Percentiles rank a stretch among this genome's conserved stretches.
Conservation (phyloP, 2,888 invertebrate species). For the Branchipolynoe longqiensis region DNA sequence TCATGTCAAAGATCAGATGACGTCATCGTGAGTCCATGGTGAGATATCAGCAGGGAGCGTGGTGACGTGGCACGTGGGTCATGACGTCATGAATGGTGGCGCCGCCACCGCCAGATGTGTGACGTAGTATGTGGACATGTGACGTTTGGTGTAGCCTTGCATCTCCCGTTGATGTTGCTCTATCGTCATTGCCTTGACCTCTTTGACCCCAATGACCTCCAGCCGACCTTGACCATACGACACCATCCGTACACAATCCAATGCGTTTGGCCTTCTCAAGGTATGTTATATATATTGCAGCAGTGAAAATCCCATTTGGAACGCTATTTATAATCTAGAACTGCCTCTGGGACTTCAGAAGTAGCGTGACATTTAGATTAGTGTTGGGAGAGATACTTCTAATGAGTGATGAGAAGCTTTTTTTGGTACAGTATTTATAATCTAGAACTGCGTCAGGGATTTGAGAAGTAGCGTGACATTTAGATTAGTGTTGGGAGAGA, state of each 20-base stretch:
- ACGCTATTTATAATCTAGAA: no score
- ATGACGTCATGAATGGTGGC: conserved; percentile 9
- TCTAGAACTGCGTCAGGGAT: no score
- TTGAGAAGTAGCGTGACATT: no score
- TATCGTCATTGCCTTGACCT: conserved; percentile 48
- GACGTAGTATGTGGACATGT: conserved; percentile 1
- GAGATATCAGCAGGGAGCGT: conserved; percentile 10
- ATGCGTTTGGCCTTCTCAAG: not conserved
- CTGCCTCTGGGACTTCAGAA: no score
- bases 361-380: no score
- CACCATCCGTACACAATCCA: not conserved
- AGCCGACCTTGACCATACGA: conserved; percentile 36
- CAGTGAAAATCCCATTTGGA: no score
- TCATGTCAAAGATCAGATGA: not conserved
- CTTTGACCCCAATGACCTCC: conserved; percentile 39
- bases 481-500: no score
- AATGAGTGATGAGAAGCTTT: no score
- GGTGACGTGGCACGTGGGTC: not conserved
- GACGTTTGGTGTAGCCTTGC: conserved; percentile 46
- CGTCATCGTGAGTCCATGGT: not conserved
- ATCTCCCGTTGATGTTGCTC: conserved; percentile 16
- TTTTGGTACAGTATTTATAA: no score
- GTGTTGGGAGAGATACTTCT: no score
- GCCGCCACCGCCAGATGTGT: not conserved
- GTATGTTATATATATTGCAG: conserved; percentile 47